Base-by-base conservation (phyloP, 2,888 invertebrate genomes). In the Horisme vitalbata region DNA sequence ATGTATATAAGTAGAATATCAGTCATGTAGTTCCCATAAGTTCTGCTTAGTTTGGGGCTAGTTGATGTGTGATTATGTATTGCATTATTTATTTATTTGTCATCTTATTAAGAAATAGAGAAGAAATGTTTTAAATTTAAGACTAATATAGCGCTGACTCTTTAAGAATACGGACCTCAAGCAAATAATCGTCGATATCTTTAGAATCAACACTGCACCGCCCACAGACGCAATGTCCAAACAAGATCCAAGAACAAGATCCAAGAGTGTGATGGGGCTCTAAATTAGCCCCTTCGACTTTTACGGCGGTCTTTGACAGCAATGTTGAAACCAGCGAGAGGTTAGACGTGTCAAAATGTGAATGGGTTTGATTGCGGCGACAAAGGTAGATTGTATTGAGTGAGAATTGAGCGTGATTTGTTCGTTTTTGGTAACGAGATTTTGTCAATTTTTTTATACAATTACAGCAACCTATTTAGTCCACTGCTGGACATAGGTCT, bases 211-310 rank as follows among this genome's bases (percentile, higher is more conserved):
- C 78, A 71, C 64, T 60, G 58, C 58, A 57, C 72, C 83, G 79
- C 85, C 83, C 77, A 83, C 84, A 65, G 61, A 46, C 55, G 53
- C 72, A 71, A 76, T 71, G 71, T 71, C 60, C 60, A 63, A 62
- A 78, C 78, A 18, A 79, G n/a, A n/a, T n/a, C n/a, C n/a, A n/a
- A n/a, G n/a, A n/a, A n/a, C n/a, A n/a, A 75, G 74, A 67, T 67
- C 60, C 67, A 59, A 72, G 63, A 68, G 64, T 65, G 58, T 73
- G 78, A 83, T 75, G 71, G 72, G 60, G 66, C 63, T 72, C 65
- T 83, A 83, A 79, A 83, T 84, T 78, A 83, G 65, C 71, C 69
- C 57, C 63, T 63, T 63, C 57, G 80, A 82, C 77, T 71, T 82
- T 84, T 79, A 82, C 70, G 69, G 77, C 62, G 63, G 58, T 59